phyloP scores from a whole-genome alignment of 2,888 invertebrate genomes.

The Monoplex corrugatus region DNA sequence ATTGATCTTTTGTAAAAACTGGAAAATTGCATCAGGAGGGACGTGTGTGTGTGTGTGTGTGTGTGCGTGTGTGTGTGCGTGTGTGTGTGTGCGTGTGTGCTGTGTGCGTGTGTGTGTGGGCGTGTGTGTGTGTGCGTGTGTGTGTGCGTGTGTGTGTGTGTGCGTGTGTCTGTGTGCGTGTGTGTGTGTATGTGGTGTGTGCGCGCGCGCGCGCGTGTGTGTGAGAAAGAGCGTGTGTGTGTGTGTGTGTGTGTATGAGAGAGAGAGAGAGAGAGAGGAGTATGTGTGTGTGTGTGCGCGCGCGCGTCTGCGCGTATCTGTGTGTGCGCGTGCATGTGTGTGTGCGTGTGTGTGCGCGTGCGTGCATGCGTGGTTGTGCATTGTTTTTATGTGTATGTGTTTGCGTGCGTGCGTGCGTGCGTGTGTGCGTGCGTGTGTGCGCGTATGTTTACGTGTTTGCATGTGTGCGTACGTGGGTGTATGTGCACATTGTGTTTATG shows the following conservation, averaged over 20 bases:
- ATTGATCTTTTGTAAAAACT: too few species aligned
- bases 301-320: background rate
- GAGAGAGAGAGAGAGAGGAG: too few species aligned
- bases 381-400: background rate
- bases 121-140: conserved; percentile 28
- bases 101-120: conserved; percentile 24
- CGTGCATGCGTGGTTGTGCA: background rate
- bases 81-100: too few species aligned
- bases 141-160: conserved; percentile 13
- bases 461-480: background rate
- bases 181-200: background rate
- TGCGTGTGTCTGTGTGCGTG: background rate
- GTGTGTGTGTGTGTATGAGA: too few species aligned
- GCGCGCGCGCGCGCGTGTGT: background rate
- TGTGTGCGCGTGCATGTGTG: background rate
- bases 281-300: background rate
- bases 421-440: background rate
- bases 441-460: background rate
- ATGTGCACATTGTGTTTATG: background rate
- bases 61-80: background rate
- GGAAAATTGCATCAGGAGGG: too few species aligned
- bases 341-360: background rate
- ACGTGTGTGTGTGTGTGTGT: background rate
- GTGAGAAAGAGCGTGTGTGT: background rate
- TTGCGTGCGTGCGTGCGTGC: background rate